A percentile compares a stretch with the other conserved stretches of the same genome.
Conservation (phyloP, 92 coral and sea anemone species). For the Metridium senile region DNA sequence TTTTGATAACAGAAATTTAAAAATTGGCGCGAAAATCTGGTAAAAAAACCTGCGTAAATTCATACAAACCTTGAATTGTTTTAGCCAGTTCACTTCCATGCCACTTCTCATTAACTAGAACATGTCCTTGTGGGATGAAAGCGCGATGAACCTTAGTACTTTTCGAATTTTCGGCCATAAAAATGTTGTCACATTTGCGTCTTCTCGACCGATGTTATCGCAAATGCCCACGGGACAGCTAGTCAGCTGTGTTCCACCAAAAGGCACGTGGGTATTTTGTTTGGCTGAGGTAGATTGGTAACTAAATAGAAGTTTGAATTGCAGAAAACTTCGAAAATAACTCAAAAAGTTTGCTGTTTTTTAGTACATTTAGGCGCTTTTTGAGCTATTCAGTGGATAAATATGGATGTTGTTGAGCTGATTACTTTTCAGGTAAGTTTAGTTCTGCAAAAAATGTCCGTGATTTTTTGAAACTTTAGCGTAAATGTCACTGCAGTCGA, state of each 20-base stretch:
- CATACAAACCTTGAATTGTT: conserved; percentile 75
- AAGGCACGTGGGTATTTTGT: conserved; percentile 27
- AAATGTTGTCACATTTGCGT: conserved; percentile 6
- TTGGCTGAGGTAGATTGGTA: conserved; percentile 15
- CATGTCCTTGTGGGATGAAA: conserved; percentile 86
- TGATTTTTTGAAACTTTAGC: background rate
- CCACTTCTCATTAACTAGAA: conserved; percentile 84
- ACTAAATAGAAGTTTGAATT: conserved; percentile 5
- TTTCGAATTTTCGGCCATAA: conserved; percentile 67
- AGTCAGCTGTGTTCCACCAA: conserved; percentile 31
- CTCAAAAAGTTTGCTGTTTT: background rate
- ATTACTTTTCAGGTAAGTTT: conserved; percentile 68
- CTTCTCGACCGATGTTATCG: too few relatives aligned
- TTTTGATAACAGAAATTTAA: background rate
- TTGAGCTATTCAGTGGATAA: background rate
- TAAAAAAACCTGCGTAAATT: background rate
- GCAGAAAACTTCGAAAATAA: background rate
- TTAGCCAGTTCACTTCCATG: conserved; percentile 81
- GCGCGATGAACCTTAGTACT: conserved; percentile 79
- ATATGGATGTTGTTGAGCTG: conserved; percentile 74
- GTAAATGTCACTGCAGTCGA: background rate
- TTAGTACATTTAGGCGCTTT: background rate
- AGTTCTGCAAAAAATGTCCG: background rate
- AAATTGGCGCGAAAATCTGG: conserved; percentile 60
- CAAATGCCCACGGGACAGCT: conserved; percentile 10